Evolutionary conservation across 2,888 invertebrate species (phyloP).

Genomic region (Cryptocephalus moraei): DNA sequence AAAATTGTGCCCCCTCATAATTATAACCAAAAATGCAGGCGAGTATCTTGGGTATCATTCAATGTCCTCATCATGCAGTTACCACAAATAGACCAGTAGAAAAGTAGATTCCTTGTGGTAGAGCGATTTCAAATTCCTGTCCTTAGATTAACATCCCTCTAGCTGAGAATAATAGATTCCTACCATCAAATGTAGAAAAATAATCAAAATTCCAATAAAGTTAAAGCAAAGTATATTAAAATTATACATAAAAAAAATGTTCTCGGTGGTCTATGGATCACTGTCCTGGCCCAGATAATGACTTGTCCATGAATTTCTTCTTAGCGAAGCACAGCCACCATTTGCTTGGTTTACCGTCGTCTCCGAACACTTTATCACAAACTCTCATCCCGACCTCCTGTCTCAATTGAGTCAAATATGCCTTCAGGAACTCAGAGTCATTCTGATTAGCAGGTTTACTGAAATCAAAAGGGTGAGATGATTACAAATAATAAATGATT

Average conservation of each 20-base stretch:
- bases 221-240: background rate
- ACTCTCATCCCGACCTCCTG: slow-evolving; percentile 91
- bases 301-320: slow-evolving; percentile 99
- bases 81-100: too few species aligned
- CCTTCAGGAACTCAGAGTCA: slow-evolving; percentile 84
- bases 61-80: too few species aligned
- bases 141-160: too few species aligned
- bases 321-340: slow-evolving; percentile 99
- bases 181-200: too few species aligned
- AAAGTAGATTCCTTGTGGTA: too few species aligned
- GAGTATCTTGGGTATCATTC: too few species aligned
- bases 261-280: slow-evolving; percentile 29
- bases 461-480: slow-evolving; percentile 9
- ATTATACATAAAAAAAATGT: background rate
- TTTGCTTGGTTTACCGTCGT: slow-evolving; percentile 93
- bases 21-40: too few species aligned
- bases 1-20: too few species aligned
- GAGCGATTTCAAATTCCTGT: too few species aligned
- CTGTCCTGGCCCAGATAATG: slow-evolving; percentile 81
- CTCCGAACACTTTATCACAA: slow-evolving; percentile 84
- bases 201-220: too few species aligned
- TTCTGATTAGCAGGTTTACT: slow-evolving; percentile 67
- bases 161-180: too few species aligned
- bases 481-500: background rate
- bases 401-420: slow-evolving; percentile 86